phyloP scores from a whole-genome alignment of 2,113 vertebrate species.

The Gnathonemus echidnorhynchus region DNA sequence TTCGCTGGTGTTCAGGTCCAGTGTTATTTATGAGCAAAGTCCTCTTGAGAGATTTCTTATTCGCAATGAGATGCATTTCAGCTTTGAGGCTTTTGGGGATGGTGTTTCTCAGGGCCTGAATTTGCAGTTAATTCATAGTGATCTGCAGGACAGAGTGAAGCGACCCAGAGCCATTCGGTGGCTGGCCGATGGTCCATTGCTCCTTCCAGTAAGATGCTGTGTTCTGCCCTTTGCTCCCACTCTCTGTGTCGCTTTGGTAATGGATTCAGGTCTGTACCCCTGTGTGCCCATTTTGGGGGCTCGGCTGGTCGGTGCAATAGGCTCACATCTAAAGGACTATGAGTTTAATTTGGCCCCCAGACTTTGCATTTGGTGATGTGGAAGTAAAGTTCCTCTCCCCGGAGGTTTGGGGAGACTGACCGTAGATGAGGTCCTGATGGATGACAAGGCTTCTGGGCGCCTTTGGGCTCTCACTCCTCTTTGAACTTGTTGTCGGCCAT shows the following conservation, averaged over 20 bases:
- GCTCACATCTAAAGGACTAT: background rate
- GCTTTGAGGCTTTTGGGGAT: slow-evolving; percentile 1
- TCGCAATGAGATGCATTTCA: background rate
- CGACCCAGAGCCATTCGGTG: background rate
- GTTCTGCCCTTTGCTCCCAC: background rate
- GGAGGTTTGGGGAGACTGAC: background rate
- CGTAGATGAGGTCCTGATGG: background rate
- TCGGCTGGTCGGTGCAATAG: background rate
- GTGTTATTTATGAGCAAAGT: background rate
- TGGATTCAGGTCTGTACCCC: background rate
- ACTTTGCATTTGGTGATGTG: background rate
- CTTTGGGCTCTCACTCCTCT: background rate
- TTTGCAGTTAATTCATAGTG: background rate
- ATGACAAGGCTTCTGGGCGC: background rate
- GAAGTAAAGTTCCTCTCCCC: background rate
- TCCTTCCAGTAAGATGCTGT: background rate
- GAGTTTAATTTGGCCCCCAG: background rate
- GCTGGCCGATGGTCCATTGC: background rate
- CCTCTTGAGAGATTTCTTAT: background rate
- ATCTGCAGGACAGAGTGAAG: background rate
- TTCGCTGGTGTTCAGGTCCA: background rate
- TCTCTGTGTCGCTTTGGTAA: background rate
- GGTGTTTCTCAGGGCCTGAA: background rate
- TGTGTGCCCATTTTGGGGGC: background rate
- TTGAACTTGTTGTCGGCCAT: background rate